Percentiles rank a stretch among this genome's conserved stretches.
Conservation (phyloP, 2,797 vertebrate species). For the Bradypus variegatus region DNA sequence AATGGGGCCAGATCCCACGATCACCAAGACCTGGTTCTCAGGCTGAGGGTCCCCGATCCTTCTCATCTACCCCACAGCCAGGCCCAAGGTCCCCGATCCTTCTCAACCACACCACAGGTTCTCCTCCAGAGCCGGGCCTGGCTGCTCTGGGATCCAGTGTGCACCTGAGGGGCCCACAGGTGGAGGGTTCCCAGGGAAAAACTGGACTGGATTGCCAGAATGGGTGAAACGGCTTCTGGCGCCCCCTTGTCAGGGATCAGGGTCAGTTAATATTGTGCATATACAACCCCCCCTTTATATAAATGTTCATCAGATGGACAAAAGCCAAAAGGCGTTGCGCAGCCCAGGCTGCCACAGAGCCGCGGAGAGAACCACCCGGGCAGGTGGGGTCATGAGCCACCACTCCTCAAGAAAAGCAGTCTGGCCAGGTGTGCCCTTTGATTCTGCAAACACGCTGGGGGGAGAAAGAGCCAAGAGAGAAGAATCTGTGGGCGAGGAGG, state of each 20-base stretch:
- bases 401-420: neutral
- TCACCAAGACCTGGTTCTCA: fast-evolving
- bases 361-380: neutral
- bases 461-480: neutral
- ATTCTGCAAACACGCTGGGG: too few relatives aligned
- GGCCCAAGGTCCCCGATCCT: neutral
- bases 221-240: neutral
- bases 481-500: neutral
- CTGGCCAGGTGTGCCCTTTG: too few relatives aligned
- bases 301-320: neutral
- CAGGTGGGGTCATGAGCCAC: neutral
- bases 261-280: neutral
- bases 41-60: neutral
- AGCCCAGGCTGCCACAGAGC: neutral
- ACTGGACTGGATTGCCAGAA: neutral
- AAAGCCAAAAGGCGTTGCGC: neutral
- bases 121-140: neutral
- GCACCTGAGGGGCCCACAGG: neutral
- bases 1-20: fast-evolving
- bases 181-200: neutral
- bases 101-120: neutral
- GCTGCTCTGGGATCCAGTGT: neutral
- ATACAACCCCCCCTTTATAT: too few relatives aligned
- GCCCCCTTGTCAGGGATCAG: conserved; percentile 30
- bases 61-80: neutral